A percentile compares a stretch with the other conserved stretches of the same genome.
Conservation (phyloP, 2,113 vertebrate species). For the Gymnogyps californianus region DNA sequence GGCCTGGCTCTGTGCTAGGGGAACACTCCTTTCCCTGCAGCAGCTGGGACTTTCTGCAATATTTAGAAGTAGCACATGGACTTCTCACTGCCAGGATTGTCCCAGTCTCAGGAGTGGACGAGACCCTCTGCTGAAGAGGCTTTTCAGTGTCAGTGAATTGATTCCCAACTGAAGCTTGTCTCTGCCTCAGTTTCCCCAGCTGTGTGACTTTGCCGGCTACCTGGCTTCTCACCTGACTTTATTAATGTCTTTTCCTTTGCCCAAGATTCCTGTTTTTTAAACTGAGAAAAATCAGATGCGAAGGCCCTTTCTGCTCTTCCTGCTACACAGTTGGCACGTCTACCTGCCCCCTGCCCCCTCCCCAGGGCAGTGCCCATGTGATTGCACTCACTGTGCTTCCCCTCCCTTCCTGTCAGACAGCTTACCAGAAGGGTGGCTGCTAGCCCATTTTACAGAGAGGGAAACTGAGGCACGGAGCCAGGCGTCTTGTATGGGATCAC, state of each 20-base stretch:
- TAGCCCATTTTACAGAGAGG: neutral
- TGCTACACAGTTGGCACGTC: neutral
- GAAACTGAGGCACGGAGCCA: neutral
- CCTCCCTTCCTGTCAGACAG: neutral
- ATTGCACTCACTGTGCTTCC: accelerated
- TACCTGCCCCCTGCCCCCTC: neutral
- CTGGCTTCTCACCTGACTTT: neutral
- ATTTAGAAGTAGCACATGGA: neutral
- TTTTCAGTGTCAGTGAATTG: neutral
- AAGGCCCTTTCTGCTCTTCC: neutral
- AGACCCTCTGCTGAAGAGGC: neutral
- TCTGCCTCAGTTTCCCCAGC: neutral
- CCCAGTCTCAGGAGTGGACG: neutral
- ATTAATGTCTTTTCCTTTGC: neutral
- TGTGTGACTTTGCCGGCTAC: neutral
- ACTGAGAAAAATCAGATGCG: neutral
- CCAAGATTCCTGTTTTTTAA: neutral
- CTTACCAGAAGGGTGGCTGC: neutral
- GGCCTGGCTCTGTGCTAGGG: neutral
- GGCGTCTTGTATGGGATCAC: accelerated
- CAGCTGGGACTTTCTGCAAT: neutral
- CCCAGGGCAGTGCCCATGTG: accelerated
- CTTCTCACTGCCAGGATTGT: neutral
- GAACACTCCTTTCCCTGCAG: neutral
- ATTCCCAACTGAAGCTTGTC: neutral